Base-by-base conservation (phyloP, 2,888 invertebrate genomes). In the Leptura quadrifasciata region DNA sequence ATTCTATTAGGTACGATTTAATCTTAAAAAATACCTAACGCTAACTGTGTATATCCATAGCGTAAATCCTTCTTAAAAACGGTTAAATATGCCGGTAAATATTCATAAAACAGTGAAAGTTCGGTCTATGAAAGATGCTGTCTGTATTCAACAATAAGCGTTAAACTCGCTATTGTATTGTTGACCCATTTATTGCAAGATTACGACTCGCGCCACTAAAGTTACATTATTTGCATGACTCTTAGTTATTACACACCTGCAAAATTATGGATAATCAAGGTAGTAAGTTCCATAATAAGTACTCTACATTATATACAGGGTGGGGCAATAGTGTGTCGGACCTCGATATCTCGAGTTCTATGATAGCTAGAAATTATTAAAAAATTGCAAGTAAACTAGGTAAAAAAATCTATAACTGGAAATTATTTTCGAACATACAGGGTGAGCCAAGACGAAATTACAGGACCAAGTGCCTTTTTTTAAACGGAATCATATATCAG, bases 21-120 rank as follows among this genome's bases (percentile, higher is more conserved):
- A 68, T 68, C 65, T 47, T 21, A n/a, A 52, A 21, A 35, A 52
- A n/a, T 15, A 60, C 47, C 55, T 54, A 54, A 55, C 27, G 55
- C 67, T 60, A 63, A 39, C 63, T 58, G 39, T 58, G 31, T 27
- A 18, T 69, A 69, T 24, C 58, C 58, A 69, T 21, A 69, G 39
- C 69, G 58, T 21, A 39, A 58, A 69, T 69, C 69, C 69, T 69
- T 57, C 55, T 27, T 15, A 39, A 35, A 39, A 21, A 24, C 55
- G n/a, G 12, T 52, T 58, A 15, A 12, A 35, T 68, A 68, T 47
- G 31, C 15, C 20, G 39, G 54, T 31, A 35, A 18, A 39, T 8
- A 58, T 69, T 58, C 57, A 68, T 68, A 58, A 58, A 69, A 58
- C 69, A 69, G 69, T 69, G 69, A 69, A 69, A 69, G 69, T 69